Evolutionary conservation across 1,140 invertebrate genomes (phyloP).

Genomic region (Zeugodacus cucurbitae): DNA sequence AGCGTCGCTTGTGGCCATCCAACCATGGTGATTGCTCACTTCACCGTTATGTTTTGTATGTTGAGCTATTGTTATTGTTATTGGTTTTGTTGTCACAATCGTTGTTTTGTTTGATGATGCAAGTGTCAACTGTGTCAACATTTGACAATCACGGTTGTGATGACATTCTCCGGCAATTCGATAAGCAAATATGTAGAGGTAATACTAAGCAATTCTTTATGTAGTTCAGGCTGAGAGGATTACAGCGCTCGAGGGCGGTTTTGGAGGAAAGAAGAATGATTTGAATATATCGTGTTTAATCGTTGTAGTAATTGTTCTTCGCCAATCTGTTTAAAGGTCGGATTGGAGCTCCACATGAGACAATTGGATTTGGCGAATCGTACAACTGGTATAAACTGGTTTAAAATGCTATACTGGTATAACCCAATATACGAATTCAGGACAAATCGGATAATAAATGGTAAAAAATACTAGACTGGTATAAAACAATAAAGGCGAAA

Average conservation of each 20-base stretch:
- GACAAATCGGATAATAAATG: too few species aligned
- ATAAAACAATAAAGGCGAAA: too few species aligned
- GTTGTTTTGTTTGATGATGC: conserved; percentile 34
- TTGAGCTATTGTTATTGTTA: not conserved
- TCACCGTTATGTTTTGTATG: not conserved
- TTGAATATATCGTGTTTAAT: too few species aligned
- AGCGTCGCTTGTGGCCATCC: not conserved
- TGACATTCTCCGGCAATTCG: not conserved
- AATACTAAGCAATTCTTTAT: not conserved
- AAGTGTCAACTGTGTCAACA: conserved; percentile 38
- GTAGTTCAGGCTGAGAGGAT: not conserved
- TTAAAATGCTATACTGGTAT: too few species aligned
- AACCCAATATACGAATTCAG: too few species aligned
- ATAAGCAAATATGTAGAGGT: conserved; percentile 40
- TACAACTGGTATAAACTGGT: too few species aligned
- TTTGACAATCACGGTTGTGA: conserved; percentile 18
- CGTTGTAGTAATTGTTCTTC: too few species aligned
- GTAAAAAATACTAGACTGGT: too few species aligned
- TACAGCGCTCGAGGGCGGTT: not conserved
- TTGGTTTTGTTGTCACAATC: conserved; percentile 15
- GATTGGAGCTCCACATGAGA: too few species aligned
- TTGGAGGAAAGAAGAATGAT: not conserved
- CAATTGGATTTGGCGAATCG: too few species aligned
- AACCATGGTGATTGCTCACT: not conserved
- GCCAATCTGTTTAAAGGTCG: too few species aligned